Percentiles rank a stretch among this genome's conserved stretches.
These are phyloP conservation scores for Gambusia holbrooki DNA, from an alignment of 2,113 vertebrate species.

Conservation along the genomic window DNA sequence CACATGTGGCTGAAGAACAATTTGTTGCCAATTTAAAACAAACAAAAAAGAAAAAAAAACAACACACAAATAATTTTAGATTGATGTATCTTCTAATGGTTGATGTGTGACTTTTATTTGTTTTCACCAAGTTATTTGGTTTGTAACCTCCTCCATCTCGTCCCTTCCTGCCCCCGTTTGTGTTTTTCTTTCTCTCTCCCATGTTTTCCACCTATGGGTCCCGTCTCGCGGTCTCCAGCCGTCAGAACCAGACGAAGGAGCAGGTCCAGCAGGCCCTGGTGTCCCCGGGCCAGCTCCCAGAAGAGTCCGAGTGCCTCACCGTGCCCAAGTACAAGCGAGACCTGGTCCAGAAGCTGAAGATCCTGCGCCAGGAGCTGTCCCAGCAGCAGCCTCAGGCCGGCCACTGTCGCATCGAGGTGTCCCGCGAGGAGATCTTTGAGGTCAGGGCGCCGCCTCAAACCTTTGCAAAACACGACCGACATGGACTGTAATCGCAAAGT, in stretches of 20 bases:
- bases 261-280: constrained; percentile 86
- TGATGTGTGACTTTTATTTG: too few relatives aligned
- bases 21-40: background rate
- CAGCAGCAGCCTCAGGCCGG: constrained; percentile 98
- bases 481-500: background rate
- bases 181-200: too few relatives aligned
- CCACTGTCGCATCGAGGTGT: constrained; percentile 98
- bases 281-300: constrained; percentile 87
- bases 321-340: constrained; percentile 97
- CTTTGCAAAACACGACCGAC: background rate
- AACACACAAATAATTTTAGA: too few relatives aligned
- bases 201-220: background rate
- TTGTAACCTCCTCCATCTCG: background rate
- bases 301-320: constrained; percentile 93
- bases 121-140: background rate
- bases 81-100: too few relatives aligned
- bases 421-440: constrained; percentile 99
- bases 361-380: constrained; percentile 94
- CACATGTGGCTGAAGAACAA: background rate
- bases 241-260: constrained; percentile 93
- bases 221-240: constrained; percentile 69
- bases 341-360: constrained; percentile 98
- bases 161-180: background rate
- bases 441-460: constrained; percentile 73
- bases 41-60: background rate